Percentiles rank a stretch among this genome's conserved stretches.
Conservation (phyloP, 2,888 invertebrate genomes). For the Hyalella azteca region DNA sequence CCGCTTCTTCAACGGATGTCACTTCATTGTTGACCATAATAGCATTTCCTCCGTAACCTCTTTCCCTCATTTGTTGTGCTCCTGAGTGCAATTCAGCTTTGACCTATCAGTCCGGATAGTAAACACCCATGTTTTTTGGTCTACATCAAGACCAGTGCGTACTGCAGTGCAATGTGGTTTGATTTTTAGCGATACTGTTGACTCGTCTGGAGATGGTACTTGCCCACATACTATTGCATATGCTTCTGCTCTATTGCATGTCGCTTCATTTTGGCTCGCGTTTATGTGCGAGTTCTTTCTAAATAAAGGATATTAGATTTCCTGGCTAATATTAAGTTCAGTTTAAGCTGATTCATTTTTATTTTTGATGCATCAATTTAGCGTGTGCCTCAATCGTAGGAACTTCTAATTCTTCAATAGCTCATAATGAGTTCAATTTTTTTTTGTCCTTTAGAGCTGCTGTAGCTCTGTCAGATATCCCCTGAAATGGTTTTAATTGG, state of each 20-base stretch:
- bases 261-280: background rate
- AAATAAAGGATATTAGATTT: no score
- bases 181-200: background rate
- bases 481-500: no score
- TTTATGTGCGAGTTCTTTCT: background rate
- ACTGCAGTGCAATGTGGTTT: background rate
- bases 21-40: no score
- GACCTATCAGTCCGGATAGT: no score
- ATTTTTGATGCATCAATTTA: conserved; percentile 1
- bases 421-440: background rate
- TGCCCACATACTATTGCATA: background rate
- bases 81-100: no score
- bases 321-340: background rate
- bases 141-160: no score
- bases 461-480: no score
- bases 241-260: conserved; percentile 21
- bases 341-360: background rate
- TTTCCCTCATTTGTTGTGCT: no score
- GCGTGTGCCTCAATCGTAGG: background rate
- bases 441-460: no score
- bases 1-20: no score
- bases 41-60: no score
- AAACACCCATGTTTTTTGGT: no score
- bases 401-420: background rate
- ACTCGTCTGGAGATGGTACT: background rate